Conservation (phyloP, 1,140 invertebrate species). For the Luehdorfia chinensis region DNA sequence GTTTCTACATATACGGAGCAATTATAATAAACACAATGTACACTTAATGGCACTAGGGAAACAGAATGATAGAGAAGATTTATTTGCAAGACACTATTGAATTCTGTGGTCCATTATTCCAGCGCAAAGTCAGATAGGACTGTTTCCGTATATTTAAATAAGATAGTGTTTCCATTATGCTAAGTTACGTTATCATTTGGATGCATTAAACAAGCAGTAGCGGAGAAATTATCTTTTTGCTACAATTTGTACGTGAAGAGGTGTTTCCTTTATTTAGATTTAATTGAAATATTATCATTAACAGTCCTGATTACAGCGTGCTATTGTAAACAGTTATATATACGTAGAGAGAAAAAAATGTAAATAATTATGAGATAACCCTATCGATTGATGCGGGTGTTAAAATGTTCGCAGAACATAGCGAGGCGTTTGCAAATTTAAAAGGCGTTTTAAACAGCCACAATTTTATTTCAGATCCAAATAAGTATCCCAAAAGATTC, state of each 20-base stretch:
- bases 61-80: constrained; percentile 29
- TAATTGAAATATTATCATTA: too few species aligned
- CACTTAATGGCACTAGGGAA: constrained; percentile 36
- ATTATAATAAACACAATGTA: constrained; percentile 40
- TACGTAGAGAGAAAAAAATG: too few species aligned
- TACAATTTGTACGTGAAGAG: constrained; percentile 2
- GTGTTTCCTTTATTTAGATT: too few species aligned
- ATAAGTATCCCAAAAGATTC: background rate
- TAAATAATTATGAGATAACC: too few species aligned
- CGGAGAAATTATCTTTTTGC: background rate
- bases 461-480: too few species aligned
- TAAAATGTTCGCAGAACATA: too few species aligned
- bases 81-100: constrained; percentile 18
- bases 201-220: constrained; percentile 6
- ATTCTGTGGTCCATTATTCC: background rate
- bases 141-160: constrained; percentile 3
- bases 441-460: too few species aligned
- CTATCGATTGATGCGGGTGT: too few species aligned
- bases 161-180: constrained; percentile 8
- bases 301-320: too few species aligned
- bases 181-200: background rate
- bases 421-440: too few species aligned
- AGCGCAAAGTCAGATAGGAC: background rate
- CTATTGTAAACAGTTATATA: too few species aligned
- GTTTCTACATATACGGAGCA: constrained; percentile 26